These are phyloP conservation scores for Hippocampus mohnikei DNA, from an alignment of 2,113 vertebrate species.

Conservation along the genomic window DNA sequence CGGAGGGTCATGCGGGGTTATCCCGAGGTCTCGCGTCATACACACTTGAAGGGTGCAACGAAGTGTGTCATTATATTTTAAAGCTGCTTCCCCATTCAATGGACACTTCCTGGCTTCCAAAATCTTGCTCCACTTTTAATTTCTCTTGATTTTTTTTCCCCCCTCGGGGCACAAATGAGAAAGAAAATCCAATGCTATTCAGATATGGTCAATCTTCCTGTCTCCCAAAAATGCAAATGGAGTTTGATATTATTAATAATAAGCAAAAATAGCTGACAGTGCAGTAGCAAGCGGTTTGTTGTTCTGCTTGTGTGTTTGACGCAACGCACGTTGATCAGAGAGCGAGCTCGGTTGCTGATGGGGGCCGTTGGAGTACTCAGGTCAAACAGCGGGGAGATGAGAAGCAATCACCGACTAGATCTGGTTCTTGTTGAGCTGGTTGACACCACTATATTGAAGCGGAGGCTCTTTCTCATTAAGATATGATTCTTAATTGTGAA, in stretches of 20 bases:
- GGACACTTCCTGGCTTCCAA: conserved; percentile 20
- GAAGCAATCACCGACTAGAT: conserved; percentile 62
- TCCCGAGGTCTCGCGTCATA: conserved; percentile 41
- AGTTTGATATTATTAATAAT: background rate
- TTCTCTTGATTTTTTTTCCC: background rate
- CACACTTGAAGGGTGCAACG: conserved; percentile 60
- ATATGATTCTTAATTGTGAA: background rate
- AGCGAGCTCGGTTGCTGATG: conserved; percentile 10
- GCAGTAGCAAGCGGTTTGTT: background rate
- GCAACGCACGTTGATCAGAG: too few relatives aligned
- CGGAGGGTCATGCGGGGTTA: conserved; percentile 54
- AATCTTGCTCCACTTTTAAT: conserved; percentile 7
- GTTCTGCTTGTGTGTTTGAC: background rate
- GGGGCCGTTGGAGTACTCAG: conserved; percentile 4
- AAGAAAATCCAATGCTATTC: background rate
- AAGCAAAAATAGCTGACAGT: background rate
- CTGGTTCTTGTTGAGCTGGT: conserved; percentile 61
- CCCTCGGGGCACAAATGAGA: background rate
- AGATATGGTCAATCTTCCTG: background rate
- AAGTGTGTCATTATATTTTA: conserved; percentile 65
- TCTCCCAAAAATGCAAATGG: background rate
- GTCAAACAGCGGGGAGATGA: conserved; percentile 40
- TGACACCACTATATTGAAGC: conserved; percentile 19
- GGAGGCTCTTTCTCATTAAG: conserved; percentile 48
- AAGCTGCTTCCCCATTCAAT: conserved; percentile 44